These are phyloP conservation scores for Sarcophaga rosellei DNA, from an alignment of 2,888 invertebrate species.

Conservation along the genomic window DNA sequence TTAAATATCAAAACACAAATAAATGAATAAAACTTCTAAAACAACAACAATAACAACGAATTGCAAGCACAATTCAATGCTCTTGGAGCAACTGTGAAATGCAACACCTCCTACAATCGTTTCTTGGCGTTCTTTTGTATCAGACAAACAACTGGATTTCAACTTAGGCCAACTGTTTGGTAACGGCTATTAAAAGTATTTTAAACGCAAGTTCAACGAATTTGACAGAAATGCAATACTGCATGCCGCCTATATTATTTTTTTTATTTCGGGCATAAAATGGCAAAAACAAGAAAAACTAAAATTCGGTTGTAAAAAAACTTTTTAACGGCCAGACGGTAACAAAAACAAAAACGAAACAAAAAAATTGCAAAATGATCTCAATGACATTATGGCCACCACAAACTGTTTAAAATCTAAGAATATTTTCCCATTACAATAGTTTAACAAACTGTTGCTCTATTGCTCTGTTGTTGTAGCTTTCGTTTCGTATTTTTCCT, in stretches of 20 bases:
- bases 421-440: slow-evolving; percentile 46
- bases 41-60: slow-evolving; percentile 15
- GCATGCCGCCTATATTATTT: slow-evolving; percentile 31
- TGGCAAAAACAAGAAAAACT: not conserved
- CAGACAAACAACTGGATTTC: not conserved
- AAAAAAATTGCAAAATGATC: slow-evolving; percentile 43
- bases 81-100: slow-evolving; percentile 63
- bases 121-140: slow-evolving; percentile 15
- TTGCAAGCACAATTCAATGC: slow-evolving; percentile 4
- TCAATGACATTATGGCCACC: slow-evolving; percentile 58
- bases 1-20: slow-evolving; percentile 40
- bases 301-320: slow-evolving; percentile 31
- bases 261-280: slow-evolving; percentile 13
- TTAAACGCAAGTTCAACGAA: slow-evolving; percentile 66
- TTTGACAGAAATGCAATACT: slow-evolving; percentile 61
- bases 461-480: not conserved
- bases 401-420: slow-evolving; percentile 57
- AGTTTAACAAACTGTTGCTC: slow-evolving; percentile 22
- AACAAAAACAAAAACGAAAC: no score
- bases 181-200: slow-evolving; percentile 60
- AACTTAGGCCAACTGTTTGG: slow-evolving; percentile 15
- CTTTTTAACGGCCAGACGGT: not conserved
- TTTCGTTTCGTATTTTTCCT: slow-evolving; percentile 29
- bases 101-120: slow-evolving; percentile 66
- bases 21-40: slow-evolving; percentile 33